Base-by-base conservation (phyloP, 2,888 invertebrate genomes). In the Pachymerium ferrugineum region DNA sequence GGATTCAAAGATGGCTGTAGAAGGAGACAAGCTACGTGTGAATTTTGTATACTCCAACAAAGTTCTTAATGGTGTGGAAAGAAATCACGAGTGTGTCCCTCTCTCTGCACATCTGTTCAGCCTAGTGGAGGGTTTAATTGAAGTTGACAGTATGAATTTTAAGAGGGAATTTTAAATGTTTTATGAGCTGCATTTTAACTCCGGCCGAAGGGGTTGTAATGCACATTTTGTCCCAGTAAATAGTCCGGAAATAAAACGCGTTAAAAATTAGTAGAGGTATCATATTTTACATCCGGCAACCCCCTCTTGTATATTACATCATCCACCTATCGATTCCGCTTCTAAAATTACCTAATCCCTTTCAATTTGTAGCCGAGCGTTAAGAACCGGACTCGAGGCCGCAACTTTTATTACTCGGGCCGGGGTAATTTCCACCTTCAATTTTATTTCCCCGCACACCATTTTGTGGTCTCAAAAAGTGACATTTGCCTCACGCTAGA, bases 51-150 rank as follows among this genome's bases (percentile, higher is more conserved):
- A 25, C 12, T 12, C 62, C 25, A 62, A 62, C 62, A 62, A 62
- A 62, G 62, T 62, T 62, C 62, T 62, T 62, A 62, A 62, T 62
- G 62, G 62, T 14, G 62, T 62, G 62, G 62, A 62, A 62, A 62
- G 62, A 62, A 62, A 62, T 62, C 62, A 62, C 25, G 62, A 62
- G 62, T 25, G 62, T 62, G 62, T 62, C 62, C 62, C 62, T 62
- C 62, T 62, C 62, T n/a, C 62, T 22, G 25, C 62, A 62, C 62
- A 62, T 62, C 62, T 62, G 62, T 62, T 62, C 62, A 25, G 62
- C 62, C 62, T 62, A 62, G 62, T 62, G 62, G 62, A 62, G 62
- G 62, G 62, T 62, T 62, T 62, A 62, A 62, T 62, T 62, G 62
- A 62, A 62, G 62, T 62, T 62, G 62, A 62, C 62, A 62, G 62